Conservation (phyloP, 2,888 invertebrate species). For the Zygaena filipendulae region DNA sequence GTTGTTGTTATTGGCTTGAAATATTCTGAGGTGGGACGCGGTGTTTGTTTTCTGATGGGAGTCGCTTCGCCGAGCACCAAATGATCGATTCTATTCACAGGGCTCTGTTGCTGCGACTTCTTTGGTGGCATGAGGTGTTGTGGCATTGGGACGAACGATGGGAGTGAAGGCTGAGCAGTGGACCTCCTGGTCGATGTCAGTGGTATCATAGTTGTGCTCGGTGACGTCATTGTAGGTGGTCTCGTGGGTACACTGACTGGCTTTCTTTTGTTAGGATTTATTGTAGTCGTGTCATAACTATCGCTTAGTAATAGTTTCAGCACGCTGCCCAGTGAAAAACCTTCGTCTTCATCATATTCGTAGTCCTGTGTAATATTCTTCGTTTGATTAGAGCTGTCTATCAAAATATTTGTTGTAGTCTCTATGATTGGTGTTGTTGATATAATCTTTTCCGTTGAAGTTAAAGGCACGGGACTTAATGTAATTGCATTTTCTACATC, state of each 20-base stretch:
- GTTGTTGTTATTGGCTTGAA: slow-evolving; percentile 18
- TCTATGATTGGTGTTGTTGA: slow-evolving; percentile 18
- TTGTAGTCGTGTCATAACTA: slow-evolving; percentile 41
- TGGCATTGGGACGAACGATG: slow-evolving; percentile 37
- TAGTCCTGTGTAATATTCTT: slow-evolving; percentile 34
- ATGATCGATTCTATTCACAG: slow-evolving; percentile 52
- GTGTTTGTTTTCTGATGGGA: slow-evolving; percentile 37
- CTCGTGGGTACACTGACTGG: too few species aligned
- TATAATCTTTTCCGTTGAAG: slow-evolving; percentile 14
- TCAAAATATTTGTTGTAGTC: slow-evolving; percentile 14
- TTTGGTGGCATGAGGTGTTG: slow-evolving; percentile 30
- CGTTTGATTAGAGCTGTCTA: slow-evolving; percentile 20
- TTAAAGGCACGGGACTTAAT: too few species aligned
- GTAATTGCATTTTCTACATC: slow-evolving; percentile 11
- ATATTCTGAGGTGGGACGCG: slow-evolving; percentile 24
- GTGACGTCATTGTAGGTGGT: slow-evolving; percentile 15
- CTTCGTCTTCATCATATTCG: slow-evolving; percentile 52
- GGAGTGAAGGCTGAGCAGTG: slow-evolving; percentile 20
- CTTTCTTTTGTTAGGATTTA: slow-evolving; percentile 14
- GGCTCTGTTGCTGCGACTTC: slow-evolving; percentile 24
- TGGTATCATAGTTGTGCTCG: slow-evolving; percentile 8
- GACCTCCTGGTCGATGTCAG: slow-evolving; percentile 18
- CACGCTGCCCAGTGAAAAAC: slow-evolving; percentile 71
- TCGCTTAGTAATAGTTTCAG: slow-evolving; percentile 70
- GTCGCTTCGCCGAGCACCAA: slow-evolving; percentile 53